Evolutionary conservation across 2,113 vertebrate genomes (phyloP).

Genomic region (Xiphorhynchus elegans): DNA sequence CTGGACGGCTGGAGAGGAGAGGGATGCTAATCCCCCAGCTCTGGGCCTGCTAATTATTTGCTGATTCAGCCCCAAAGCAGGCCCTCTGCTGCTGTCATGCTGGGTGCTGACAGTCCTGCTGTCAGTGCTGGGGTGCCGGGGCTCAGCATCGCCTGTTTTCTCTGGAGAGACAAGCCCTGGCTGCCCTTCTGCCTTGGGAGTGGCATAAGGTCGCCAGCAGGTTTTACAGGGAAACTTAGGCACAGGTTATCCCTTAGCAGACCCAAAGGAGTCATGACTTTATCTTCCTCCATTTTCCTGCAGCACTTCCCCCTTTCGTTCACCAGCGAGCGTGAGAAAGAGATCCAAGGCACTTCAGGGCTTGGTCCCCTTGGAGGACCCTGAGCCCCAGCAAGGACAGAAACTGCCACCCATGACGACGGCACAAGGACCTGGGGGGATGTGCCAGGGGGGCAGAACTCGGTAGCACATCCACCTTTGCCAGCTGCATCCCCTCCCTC

Average conservation of each 20-base stretch:
- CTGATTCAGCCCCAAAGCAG: conserved; percentile 31
- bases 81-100: neutral
- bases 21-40: conserved; percentile 7
- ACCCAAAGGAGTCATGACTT: accelerated
- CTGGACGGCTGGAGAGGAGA: neutral
- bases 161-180: neutral
- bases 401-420: accelerated
- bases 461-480: accelerated
- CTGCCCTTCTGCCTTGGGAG: neutral
- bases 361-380: accelerated
- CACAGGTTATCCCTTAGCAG: neutral
- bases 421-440: neutral
- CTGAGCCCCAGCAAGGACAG: accelerated
- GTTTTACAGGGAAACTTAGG: neutral
- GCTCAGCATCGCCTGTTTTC: accelerated
- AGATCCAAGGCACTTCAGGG: accelerated
- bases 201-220: accelerated
- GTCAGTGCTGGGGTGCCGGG: neutral
- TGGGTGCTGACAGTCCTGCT: neutral
- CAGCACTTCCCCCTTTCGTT: neutral
- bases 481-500: accelerated
- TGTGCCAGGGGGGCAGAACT: accelerated
- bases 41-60: conserved; percentile 41
- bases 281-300: neutral
- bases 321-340: accelerated